These are phyloP conservation scores for Liparis tanakae DNA, from an alignment of 2,797 vertebrate species.

Conservation along the genomic window DNA sequence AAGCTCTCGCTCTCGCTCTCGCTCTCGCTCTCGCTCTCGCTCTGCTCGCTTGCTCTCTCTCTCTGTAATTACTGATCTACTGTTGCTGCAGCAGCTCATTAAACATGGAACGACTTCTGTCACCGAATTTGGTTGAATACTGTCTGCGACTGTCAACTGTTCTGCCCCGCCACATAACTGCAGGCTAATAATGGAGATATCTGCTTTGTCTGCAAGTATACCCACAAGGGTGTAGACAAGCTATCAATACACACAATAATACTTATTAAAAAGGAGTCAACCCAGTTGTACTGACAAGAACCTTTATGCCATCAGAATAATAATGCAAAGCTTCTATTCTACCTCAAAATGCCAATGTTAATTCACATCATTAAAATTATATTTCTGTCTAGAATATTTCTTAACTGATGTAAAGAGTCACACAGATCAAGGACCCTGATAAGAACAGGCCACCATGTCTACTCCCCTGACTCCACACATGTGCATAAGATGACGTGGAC, in stretches of 20 bases:
- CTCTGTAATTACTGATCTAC: conserved; percentile 18
- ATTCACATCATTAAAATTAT: not conserved
- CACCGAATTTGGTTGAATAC: not conserved
- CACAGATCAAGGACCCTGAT: conserved; percentile 15
- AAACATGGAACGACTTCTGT: not conserved
- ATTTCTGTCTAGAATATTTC: not conserved
- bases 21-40: no score
- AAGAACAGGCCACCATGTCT: conserved; percentile 19
- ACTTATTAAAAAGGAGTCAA: conserved; percentile 34
- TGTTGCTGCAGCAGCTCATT: conserved; percentile 17
- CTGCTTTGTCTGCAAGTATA: not conserved
- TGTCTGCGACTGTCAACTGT: conserved; percentile 12
- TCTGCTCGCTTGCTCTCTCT: no score
- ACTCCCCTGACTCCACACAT: not conserved
- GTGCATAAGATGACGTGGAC: not conserved
- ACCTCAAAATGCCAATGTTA: not conserved
- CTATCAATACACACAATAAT: conserved; percentile 12
- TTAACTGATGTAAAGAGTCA: conserved; percentile 24
- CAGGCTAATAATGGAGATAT: conserved; percentile 26
- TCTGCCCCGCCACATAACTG: conserved; percentile 6
- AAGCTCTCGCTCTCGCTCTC: no score
- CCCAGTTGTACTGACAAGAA: conserved; percentile 21
- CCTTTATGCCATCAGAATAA: conserved; percentile 11
- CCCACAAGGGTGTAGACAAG: conserved; percentile 29
- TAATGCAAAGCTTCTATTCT: not conserved